Conservation (phyloP, 2,797 vertebrate species). For the Thamnophis elegans region DNA sequence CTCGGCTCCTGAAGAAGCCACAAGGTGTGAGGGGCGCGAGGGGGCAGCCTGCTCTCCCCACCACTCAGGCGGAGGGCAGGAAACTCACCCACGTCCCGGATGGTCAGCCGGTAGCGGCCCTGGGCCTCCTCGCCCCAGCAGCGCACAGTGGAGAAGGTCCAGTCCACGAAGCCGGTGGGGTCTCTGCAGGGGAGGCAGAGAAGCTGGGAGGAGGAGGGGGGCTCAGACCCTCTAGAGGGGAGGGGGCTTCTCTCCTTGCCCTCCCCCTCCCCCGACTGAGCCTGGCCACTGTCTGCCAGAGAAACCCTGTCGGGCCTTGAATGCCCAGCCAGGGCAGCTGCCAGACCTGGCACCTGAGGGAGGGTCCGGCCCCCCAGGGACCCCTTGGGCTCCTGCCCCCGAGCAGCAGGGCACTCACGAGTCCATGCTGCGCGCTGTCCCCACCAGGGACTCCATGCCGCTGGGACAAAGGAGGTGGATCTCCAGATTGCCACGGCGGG, state of each 20-base stretch:
- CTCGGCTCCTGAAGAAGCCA: conserved; percentile 69
- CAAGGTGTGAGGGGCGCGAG: no score
- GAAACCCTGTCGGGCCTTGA: background rate
- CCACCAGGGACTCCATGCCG: conserved; percentile 87
- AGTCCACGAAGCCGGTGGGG: conserved; percentile 83
- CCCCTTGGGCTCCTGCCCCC: fast-evolving
- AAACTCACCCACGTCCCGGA: conserved; percentile 85
- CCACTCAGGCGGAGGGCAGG: background rate
- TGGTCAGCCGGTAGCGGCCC: conserved; percentile 81
- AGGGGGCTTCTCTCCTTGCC: background rate
- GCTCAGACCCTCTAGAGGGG: background rate
- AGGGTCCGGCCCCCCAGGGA: no score
- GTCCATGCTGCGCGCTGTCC: conserved; percentile 83
- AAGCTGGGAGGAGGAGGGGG: background rate
- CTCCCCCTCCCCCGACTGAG: background rate
- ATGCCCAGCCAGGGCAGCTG: background rate
- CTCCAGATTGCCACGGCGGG: conserved; percentile 87
- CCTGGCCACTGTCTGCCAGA: background rate
- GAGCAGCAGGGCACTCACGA: conserved; percentile 70
- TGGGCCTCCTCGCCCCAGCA: conserved; percentile 92
- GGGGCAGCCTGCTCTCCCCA: background rate
- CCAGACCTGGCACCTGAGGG: background rate
- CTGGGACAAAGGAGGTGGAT: conserved; percentile 87
- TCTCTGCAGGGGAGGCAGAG: conserved; percentile 72
- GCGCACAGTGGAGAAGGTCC: conserved; percentile 96